These are phyloP conservation scores for Harpagoxenus sublaevis DNA, from an alignment of 2,888 invertebrate species.

Conservation along the genomic window DNA sequence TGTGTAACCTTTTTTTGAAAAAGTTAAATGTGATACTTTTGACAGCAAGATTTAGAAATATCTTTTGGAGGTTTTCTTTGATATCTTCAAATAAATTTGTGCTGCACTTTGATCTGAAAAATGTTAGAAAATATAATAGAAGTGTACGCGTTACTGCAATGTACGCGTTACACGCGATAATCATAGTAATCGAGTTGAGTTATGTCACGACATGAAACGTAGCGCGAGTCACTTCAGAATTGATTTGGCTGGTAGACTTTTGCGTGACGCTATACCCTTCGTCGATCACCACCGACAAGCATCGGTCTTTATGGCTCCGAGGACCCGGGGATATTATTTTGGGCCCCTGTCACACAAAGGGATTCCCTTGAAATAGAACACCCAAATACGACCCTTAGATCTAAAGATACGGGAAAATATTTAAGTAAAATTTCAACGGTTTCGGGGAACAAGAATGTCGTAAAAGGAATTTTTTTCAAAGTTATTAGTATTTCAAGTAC, in stretches of 20 bases:
- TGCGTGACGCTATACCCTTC: constrained; percentile 49
- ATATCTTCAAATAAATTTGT: neutral
- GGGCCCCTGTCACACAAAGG: constrained; percentile 33
- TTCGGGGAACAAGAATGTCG: neutral
- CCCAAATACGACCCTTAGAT: constrained; percentile 19
- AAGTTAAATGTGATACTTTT: neutral
- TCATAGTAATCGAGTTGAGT: constrained; percentile 73
- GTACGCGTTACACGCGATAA: constrained; percentile 58
- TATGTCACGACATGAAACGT: constrained; percentile 67
- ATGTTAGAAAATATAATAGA: constrained; percentile 27
- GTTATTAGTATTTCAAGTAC: neutral
- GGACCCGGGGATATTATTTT: constrained; percentile 26
- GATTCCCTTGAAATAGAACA: constrained; percentile 36
- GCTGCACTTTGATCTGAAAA: neutral
- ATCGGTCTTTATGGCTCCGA: constrained; percentile 25
- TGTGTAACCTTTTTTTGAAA: neutral
- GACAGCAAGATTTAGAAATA: neutral
- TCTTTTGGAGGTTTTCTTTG: neutral
- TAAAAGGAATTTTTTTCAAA: neutral
- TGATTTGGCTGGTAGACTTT: constrained; percentile 33
- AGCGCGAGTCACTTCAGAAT: constrained; percentile 37
- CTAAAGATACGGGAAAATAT: constrained; percentile 39
- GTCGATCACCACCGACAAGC: constrained; percentile 36
- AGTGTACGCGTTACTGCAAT: neutral
- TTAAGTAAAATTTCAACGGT: constrained; percentile 24